Evolutionary conservation across 2,888 invertebrate species (phyloP).

Genomic region (Lycaena phlaeas): DNA sequence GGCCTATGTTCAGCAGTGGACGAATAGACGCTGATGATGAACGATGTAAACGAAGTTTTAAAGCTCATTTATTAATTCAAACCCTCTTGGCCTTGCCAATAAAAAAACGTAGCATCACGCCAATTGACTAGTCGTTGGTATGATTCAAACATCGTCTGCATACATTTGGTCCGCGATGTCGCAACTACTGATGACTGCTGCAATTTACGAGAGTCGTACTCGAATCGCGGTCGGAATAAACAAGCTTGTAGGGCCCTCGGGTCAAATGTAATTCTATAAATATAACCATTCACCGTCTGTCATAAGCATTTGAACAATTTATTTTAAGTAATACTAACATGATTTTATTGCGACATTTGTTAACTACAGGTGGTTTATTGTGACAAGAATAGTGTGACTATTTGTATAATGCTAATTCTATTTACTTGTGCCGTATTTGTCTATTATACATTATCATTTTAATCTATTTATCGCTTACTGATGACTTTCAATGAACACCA

Average conservation of each 20-base stretch:
- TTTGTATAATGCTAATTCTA: neutral
- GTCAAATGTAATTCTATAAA: conserved; percentile 12
- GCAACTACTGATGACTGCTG: conserved; percentile 20
- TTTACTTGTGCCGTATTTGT: conserved; percentile 3
- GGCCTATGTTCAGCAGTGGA: too few relatives aligned
- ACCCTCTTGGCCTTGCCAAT: too few relatives aligned
- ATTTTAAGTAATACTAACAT: neutral
- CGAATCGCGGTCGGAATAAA: conserved; percentile 22
- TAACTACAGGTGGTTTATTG: conserved; percentile 1
- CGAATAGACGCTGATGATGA: too few relatives aligned
- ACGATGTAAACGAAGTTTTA: too few relatives aligned
- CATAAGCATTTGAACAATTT: conserved; percentile 8
- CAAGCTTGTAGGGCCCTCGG: conserved; percentile 17
- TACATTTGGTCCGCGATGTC: conserved; percentile 20
- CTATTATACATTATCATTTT: too few relatives aligned
- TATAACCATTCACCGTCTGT: conserved; percentile 10
- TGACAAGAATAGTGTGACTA: neutral
- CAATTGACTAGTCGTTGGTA: too few relatives aligned
- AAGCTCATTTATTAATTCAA: too few relatives aligned
- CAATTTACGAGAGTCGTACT: conserved; percentile 19
- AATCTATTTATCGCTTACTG: too few relatives aligned
- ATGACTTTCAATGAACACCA: too few relatives aligned
- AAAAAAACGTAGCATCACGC: too few relatives aligned
- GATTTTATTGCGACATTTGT: conserved; percentile 5
- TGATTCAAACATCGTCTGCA: neutral